phyloP scores from a whole-genome alignment of 2,113 vertebrate genomes.

The Dasyurus viverrinus region DNA sequence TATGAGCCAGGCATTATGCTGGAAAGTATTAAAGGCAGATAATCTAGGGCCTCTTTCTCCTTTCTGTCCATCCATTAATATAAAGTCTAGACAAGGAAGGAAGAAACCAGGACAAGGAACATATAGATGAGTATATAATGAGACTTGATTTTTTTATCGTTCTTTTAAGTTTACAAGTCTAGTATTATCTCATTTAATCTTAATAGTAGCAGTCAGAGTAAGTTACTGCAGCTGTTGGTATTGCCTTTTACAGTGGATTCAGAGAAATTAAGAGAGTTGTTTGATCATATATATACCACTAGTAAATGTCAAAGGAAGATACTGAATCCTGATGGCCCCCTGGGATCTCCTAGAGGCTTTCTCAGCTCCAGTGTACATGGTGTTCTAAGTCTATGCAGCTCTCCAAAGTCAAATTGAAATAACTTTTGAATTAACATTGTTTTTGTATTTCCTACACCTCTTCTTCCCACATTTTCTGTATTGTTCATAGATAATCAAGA shows the following conservation, averaged over 20 bases:
- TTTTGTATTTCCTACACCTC: background rate
- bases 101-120: background rate
- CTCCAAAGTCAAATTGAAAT: constrained; percentile 6
- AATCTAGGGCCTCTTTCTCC: background rate
- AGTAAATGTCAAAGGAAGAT: background rate
- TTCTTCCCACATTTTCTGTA: background rate
- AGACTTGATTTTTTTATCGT: background rate
- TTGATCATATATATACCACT: background rate
- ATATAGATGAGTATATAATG: background rate
- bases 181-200: background rate
- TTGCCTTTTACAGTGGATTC: background rate
- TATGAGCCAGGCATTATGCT: background rate
- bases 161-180: background rate
- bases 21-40: background rate
- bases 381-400: background rate
- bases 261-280: background rate
- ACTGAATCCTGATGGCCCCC: background rate
- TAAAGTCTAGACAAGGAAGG: background rate
- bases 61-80: background rate
- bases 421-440: background rate
- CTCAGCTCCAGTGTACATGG: accelerated
- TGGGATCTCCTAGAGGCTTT: background rate
- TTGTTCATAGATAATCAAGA: background rate
- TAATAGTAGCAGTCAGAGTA: background rate
- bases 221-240: background rate